Conservation (phyloP, 2,113 vertebrate genomes). For the Cepphus grylle region DNA sequence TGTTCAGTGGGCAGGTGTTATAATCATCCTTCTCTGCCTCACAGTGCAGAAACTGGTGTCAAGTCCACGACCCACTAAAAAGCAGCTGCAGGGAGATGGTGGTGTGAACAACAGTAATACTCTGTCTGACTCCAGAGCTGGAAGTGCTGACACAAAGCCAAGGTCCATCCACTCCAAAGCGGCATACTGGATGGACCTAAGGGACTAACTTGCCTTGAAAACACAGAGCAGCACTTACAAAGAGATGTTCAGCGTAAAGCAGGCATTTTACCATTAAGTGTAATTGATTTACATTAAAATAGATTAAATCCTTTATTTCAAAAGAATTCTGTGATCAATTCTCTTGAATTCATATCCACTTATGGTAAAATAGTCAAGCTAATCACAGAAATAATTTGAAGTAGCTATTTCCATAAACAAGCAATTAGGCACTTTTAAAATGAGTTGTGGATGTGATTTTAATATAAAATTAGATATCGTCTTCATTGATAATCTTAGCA, state of each 20-base stretch:
- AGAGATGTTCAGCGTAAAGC: neutral
- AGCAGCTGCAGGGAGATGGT: neutral
- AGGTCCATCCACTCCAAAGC: neutral
- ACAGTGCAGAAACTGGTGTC: neutral
- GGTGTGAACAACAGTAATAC: neutral
- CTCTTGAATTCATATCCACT: slow-evolving; percentile 23
- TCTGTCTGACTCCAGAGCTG: fast-evolving
- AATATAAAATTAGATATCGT: neutral
- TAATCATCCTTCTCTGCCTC: neutral
- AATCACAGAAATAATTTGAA: slow-evolving; percentile 37
- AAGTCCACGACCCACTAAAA: neutral
- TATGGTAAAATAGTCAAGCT: neutral
- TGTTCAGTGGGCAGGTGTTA: neutral
- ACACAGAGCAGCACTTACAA: neutral
- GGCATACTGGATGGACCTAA: neutral
- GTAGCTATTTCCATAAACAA: slow-evolving; percentile 39
- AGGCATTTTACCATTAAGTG: neutral
- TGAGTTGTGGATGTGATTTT: neutral
- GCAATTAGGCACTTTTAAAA: slow-evolving; percentile 14
- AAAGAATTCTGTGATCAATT: neutral
- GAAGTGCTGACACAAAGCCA: neutral
- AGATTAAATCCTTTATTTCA: neutral
- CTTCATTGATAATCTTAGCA: neutral
- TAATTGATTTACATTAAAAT: neutral
- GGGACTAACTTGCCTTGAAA: neutral